Conservation (phyloP, 2,888 invertebrate genomes). For the Drosophila cognata region DNA sequence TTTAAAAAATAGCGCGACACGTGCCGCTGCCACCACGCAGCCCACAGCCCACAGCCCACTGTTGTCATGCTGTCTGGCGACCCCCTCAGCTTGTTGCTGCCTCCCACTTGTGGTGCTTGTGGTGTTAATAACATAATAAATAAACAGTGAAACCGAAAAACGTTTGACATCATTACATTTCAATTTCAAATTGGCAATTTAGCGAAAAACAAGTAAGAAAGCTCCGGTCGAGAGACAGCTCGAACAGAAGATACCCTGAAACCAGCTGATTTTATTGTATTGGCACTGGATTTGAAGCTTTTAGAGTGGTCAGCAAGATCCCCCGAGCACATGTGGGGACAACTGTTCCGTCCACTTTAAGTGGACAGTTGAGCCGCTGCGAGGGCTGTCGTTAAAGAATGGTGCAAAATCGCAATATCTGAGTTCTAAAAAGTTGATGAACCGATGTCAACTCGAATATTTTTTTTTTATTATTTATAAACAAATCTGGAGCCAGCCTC, state of each 20-base stretch:
- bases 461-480: too few species aligned
- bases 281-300: neutral
- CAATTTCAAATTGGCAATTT: slow-evolving; percentile 49
- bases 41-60: slow-evolving; percentile 2
- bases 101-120: slow-evolving; percentile 8
- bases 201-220: slow-evolving; percentile 23
- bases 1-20: slow-evolving; percentile 13
- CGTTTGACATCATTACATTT: slow-evolving; percentile 69
- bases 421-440: too few species aligned
- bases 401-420: too few species aligned
- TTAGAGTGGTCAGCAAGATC: neutral
- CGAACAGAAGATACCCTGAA: neutral
- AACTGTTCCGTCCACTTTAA: too few species aligned
- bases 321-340: too few species aligned
- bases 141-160: slow-evolving; percentile 65
- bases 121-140: slow-evolving; percentile 58
- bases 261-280: neutral
- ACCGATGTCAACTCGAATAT: too few species aligned
- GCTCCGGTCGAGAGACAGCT: neutral
- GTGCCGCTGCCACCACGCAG: slow-evolving; percentile 26
- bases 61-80: neutral
- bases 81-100: neutral
- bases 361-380: too few species aligned
- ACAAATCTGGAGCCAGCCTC: too few species aligned
- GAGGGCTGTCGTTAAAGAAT: too few species aligned